Base-by-base conservation (phyloP, 1,140 invertebrate species). In the Nymphalis io region DNA sequence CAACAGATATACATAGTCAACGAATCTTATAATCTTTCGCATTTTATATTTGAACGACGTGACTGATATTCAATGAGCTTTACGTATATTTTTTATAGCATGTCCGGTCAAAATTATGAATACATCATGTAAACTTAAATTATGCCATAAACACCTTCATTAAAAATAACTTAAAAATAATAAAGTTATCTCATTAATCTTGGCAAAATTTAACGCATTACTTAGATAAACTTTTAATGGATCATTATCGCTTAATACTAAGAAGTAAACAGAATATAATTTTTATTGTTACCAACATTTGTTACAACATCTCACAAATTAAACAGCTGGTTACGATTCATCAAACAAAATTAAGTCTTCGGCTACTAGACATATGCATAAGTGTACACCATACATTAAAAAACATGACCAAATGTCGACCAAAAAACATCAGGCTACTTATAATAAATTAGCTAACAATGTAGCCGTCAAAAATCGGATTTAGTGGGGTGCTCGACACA, bases 401-500 rank as follows among this genome's bases (percentile, higher is more conserved):
- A 65, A 57, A 63, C 60, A 72, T 23, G 59, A 48, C 63, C 51
- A 55, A 55, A 70, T 72, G 61, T 70, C 69, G 51, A 46, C 61
- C 40, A 60, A 62, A 68, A 68, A 70, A 63, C 42, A 72, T 44
- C 51, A 65, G 64, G 63, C 42, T 72, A 78, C 74, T 76, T 71
- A 68, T 77, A 60, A 70, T 80, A 82, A 79, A 83, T 83, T 80
- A 81, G 79, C 73, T 73, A 44, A 70, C 76, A 81, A 76, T 78
- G 76, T 78, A 70, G 68, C 75, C 75, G 73, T 81, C 76, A 68
- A 76, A 83, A 84, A 87, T 88, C 69, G 74, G 82, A 84, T 87
- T 83, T 81, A 78, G 73, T 76, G 73, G 83, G 85, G 82, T 75
- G 79, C 76, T 78, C 74, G 70, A 81, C 81, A 86, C 84, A 86